Evolutionary conservation across 2,888 invertebrate species (phyloP).

Genomic region (Helicoverpa assulta): DNA sequence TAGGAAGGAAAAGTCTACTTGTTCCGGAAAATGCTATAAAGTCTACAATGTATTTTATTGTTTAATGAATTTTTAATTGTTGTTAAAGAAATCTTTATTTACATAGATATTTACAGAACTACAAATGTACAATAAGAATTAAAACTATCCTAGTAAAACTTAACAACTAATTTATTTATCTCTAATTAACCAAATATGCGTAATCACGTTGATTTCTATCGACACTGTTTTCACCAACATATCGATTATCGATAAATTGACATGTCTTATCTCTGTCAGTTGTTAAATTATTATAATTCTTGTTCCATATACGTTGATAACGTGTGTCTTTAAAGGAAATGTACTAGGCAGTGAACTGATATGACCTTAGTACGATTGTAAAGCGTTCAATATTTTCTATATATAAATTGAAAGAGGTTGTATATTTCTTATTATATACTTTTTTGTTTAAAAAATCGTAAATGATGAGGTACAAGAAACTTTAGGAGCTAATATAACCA

Average conservation of each 20-base stretch:
- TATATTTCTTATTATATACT: not conserved
- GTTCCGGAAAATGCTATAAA: conserved; percentile 39
- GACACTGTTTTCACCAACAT: conserved; percentile 26
- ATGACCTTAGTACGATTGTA: conserved; percentile 41
- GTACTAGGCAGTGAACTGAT: conserved; percentile 51
- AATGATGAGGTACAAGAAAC: too few species aligned
- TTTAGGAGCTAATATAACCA: too few species aligned
- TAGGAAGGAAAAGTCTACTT: conserved; percentile 21
- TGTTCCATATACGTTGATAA: conserved; percentile 44
- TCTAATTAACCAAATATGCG: conserved; percentile 7
- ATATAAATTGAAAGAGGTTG: not conserved
- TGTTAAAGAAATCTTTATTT: too few species aligned
- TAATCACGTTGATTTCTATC: conserved; percentile 20
- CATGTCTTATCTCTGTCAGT: conserved; percentile 56
- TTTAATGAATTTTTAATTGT: too few species aligned
- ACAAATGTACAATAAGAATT: too few species aligned
- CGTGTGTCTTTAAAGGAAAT: conserved; percentile 61
- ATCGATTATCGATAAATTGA: conserved; percentile 37
- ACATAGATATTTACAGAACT: too few species aligned
- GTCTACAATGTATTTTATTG: conserved; percentile 11
- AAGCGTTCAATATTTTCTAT: conserved; percentile 14
- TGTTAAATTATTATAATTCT: conserved; percentile 41
- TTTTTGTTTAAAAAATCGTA: not conserved
- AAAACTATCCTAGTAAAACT: too few species aligned
- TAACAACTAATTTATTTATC: conserved; percentile 25